These are phyloP conservation scores for Halcyon leucocephala DNA, from an alignment of 2,797 vertebrate genomes.

Conservation along the genomic window DNA sequence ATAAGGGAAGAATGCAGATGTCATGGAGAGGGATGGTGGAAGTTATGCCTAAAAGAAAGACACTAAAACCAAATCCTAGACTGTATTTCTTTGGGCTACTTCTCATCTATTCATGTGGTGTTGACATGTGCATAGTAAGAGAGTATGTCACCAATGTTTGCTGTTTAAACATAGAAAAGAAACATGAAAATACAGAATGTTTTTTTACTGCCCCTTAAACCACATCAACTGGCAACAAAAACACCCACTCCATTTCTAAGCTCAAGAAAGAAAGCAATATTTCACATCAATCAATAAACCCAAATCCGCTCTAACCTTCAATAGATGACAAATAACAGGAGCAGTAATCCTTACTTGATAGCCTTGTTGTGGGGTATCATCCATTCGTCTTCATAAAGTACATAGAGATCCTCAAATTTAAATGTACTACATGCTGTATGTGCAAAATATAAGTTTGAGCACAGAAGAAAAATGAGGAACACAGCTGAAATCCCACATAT, in stretches of 20 bases:
- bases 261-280: not conserved
- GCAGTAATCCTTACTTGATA: not conserved
- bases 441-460: not conserved
- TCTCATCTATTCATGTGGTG: not conserved
- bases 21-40: not conserved
- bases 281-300: conserved; percentile 6
- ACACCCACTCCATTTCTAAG: not conserved
- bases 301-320: not conserved
- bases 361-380: not conserved
- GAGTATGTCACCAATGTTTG: not conserved
- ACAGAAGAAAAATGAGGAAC: not conserved
- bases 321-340: conserved; percentile 16
- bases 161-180: not conserved
- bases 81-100: not conserved
- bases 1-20: not conserved
- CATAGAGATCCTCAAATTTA: not conserved
- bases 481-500: not conserved
- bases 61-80: not conserved
- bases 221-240: not conserved
- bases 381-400: conserved; percentile 25
- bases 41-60: not conserved
- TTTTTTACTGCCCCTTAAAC: not conserved
- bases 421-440: not conserved
- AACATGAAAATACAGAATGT: not conserved
- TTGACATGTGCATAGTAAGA: not conserved